These are phyloP conservation scores for Clarias gariepinus DNA, from an alignment of 2,113 vertebrate genomes.

Conservation along the genomic window DNA sequence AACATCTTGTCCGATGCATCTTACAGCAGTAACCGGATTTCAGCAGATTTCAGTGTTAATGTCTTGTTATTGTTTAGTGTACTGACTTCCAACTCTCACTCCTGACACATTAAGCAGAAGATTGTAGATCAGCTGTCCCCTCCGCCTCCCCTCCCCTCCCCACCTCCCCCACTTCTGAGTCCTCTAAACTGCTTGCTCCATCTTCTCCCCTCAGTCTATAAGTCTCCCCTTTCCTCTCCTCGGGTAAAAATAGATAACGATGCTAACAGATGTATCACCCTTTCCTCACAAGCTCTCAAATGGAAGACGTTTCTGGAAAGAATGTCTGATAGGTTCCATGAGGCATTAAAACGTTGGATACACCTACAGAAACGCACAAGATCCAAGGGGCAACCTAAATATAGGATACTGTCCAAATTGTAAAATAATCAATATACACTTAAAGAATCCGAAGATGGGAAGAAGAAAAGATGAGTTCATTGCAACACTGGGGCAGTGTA, in stretches of 20 bases:
- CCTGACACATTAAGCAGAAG: constrained; percentile 19
- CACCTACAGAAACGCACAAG: constrained; percentile 58
- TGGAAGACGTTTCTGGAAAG: constrained; percentile 56
- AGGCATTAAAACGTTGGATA: background rate
- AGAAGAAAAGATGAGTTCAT: background rate
- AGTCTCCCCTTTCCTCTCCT: constrained; percentile 71
- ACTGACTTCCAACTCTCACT: constrained; percentile 9
- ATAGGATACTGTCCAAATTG: constrained; percentile 55
- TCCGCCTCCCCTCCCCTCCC: background rate
- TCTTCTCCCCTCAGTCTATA: constrained; percentile 61
- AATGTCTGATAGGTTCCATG: constrained; percentile 7
- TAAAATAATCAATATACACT: constrained; percentile 58
- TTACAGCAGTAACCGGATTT: background rate
- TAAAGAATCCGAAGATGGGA: background rate
- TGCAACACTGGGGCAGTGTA: constrained; percentile 18
- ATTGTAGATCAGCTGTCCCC: constrained; percentile 42
- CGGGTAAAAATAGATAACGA: constrained; percentile 77
- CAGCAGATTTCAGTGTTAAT: background rate
- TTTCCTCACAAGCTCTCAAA: constrained; percentile 51
- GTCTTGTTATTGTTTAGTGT: background rate
- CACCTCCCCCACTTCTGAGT: constrained; percentile 9
- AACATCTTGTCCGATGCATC: background rate
- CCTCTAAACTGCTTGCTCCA: constrained; percentile 49
- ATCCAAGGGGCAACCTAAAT: constrained; percentile 29
- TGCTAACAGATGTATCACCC: constrained; percentile 74